phyloP scores from a whole-genome alignment of 2,113 vertebrate genomes.

The Zeus faber region DNA sequence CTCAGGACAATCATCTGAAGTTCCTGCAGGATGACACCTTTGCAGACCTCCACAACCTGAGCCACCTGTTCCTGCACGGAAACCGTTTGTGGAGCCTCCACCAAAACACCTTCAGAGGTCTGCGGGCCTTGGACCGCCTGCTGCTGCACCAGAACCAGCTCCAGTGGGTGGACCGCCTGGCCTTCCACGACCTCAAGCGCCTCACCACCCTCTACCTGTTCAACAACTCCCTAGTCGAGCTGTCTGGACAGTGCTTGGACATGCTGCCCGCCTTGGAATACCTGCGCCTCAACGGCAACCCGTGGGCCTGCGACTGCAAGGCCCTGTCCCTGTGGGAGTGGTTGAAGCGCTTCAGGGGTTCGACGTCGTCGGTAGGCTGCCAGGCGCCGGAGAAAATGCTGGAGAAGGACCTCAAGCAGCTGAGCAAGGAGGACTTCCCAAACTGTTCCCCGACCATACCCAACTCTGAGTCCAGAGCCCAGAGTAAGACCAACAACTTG shows the following conservation, averaged over 20 bases:
- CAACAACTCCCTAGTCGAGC: constrained; percentile 92
- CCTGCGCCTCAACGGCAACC: constrained; percentile 94
- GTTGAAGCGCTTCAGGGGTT: constrained; percentile 90
- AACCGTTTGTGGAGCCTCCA: constrained; percentile 94
- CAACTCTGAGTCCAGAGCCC: constrained; percentile 85
- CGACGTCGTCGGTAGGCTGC: constrained; percentile 88
- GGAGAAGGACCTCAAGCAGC: constrained; percentile 87
- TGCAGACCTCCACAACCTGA: constrained; percentile 94
- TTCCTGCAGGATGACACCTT: constrained; percentile 96
- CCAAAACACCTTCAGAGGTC: constrained; percentile 92
- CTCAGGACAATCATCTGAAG: constrained; percentile 91
- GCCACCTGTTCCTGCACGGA: constrained; percentile 96
- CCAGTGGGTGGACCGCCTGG: constrained; percentile 87
- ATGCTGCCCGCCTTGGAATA: constrained; percentile 89
- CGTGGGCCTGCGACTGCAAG: constrained; percentile 94
- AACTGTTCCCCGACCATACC: constrained; percentile 77
- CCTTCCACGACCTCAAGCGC: constrained; percentile 92
- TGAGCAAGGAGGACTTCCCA: constrained; percentile 83
- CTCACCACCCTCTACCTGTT: constrained; percentile 96
- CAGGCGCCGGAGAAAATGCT: constrained; percentile 73
- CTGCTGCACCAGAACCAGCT: constrained; percentile 96
- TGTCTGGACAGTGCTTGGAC: constrained; percentile 88
- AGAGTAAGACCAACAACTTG: constrained; percentile 87
- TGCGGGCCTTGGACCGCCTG: constrained; percentile 90
- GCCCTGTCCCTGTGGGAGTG: constrained; percentile 94